Evolutionary conservation across 1,140 invertebrate genomes (phyloP), one percentile per base, ranked within the genome.

Genomic region (Drosophila tani): DNA sequence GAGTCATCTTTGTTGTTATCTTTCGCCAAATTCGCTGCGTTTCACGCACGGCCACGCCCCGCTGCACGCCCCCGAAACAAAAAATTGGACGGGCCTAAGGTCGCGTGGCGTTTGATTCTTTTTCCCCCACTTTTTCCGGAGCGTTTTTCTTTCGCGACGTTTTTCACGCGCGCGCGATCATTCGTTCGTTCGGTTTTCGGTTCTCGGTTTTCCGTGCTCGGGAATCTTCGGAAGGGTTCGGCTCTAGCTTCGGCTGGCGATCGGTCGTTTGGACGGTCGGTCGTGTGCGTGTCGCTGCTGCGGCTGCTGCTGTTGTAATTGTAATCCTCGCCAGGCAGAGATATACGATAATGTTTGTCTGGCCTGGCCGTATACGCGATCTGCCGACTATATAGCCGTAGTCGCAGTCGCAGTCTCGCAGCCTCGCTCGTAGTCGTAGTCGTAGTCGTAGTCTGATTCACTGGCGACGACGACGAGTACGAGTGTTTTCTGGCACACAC

Each of bases 271-370:
- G 69, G 32, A 35, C 32, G 32, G 32, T 35, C 32, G 32, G 74
- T 67, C 53, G 68, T 73, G 67, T 80, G 65, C 73, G 81, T 71
- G 62, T 79, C 29, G 51, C 17, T 55, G 69, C 12, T 49, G 59
- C 11, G 5, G 46, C 21, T 59, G 65, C 43, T 64, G 77, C 47
- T 66, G 73, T 81, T 84, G 82, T 88, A 88, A 88, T 81, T 87
- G 84, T 88, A 88, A 87, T 87, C 84, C 84, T 87, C 84, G 84
- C 75, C 78, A 56, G 70, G 78, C 65, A 79, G 73, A 60, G 84
- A 81, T 71, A 87, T 87, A 87, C 79, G 78, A 75, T 90, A 84
- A 78, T 88, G 85, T 90, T 84, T 85, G 81, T 90, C 80, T 88
- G 56, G 85, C 71, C 81, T 85, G 51, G 81, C 75, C 85, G 84